phyloP scores from a whole-genome alignment of 2,797 vertebrate species.

The Labeo calbasu region DNA sequence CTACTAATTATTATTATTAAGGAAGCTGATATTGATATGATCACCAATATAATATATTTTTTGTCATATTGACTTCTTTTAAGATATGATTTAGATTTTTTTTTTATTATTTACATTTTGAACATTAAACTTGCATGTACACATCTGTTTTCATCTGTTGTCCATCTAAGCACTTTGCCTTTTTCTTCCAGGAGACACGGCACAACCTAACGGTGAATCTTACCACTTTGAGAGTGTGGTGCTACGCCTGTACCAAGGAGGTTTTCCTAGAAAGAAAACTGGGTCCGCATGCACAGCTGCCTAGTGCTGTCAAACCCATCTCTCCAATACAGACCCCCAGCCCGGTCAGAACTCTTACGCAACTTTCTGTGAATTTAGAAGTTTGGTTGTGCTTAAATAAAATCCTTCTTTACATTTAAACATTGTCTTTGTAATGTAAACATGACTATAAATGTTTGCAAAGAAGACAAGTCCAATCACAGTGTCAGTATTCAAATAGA shows the following conservation, averaged over 20 bases:
- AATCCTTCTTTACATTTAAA: not conserved
- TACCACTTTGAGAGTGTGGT: conserved; percentile 97
- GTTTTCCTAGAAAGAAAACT: conserved; percentile 96
- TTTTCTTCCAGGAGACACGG: conserved; percentile 83
- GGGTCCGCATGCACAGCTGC: conserved; percentile 77
- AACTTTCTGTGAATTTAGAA: not conserved
- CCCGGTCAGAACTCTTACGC: conserved; percentile 67
- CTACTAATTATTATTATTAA: not conserved
- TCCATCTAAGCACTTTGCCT: conserved; percentile 1
- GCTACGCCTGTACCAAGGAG: conserved; percentile 96
- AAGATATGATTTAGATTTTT: not conserved
- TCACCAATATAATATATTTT: no score
- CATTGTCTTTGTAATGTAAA: not conserved
- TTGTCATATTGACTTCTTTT: no score
- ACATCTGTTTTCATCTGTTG: not conserved
- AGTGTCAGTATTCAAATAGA: not conserved
- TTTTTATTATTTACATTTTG: not conserved
- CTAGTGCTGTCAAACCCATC: conserved; percentile 75
- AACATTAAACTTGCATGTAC: not conserved
- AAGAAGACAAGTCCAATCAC: not conserved
- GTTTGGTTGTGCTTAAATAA: not conserved
- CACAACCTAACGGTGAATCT: conserved; percentile 98
- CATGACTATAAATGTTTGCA: not conserved
- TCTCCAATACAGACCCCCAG: conserved; percentile 72
- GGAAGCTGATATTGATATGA: not conserved